Base-by-base conservation (phyloP, 2,113 vertebrate genomes). In the Dicaeum eximium region DNA sequence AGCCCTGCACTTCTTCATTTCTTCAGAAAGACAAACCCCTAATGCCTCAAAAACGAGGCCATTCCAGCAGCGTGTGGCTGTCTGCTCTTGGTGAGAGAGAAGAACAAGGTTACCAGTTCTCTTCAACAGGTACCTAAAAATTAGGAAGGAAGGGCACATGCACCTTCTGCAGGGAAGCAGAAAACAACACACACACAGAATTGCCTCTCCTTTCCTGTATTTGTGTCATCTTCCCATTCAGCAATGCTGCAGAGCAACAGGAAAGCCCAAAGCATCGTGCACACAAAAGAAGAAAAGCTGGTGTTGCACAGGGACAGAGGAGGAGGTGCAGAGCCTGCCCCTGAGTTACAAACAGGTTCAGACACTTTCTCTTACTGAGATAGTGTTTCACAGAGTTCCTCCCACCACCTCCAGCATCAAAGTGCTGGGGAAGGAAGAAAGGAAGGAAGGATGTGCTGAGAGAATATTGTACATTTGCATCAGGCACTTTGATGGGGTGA, bases 221-320 rank as follows among this genome's bases (percentile, higher is more conserved):
- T 89, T 73, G 80, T 51, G 61, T 21, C 61, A 38, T 30, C 61
- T 73, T 83, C 71, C 77, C 38, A 16, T 80, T 35, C 58, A 58
- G 48, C 79, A 78, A 54, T 4, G 51, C 60, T 64, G 38, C 15
- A 23, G 70, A 84, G 53, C 44, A 78, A 42, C 90, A 54, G 35
- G 58, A 82, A 80, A 90, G 71, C 57, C 65, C 45, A 57, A 66
- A 90, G 89, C 64, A 92, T 33, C 35, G 79, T 24, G 53, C 75
- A 91, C 57, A 91, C 51, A 61, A 73, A 91, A 93, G 89, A 64
- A 72, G 81, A 93, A 80, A 86, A 93, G 80, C 83, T 81, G 60
- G 71, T 84, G 83, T 70, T 91, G 60, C 73, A 37, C 4, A 5
- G 40, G 13, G 71, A 75, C 71, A 42, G 54, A 61, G 82, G 4